Evolutionary conservation across 2,888 invertebrate species (phyloP).

Genomic region (Drosophila cognata): DNA sequence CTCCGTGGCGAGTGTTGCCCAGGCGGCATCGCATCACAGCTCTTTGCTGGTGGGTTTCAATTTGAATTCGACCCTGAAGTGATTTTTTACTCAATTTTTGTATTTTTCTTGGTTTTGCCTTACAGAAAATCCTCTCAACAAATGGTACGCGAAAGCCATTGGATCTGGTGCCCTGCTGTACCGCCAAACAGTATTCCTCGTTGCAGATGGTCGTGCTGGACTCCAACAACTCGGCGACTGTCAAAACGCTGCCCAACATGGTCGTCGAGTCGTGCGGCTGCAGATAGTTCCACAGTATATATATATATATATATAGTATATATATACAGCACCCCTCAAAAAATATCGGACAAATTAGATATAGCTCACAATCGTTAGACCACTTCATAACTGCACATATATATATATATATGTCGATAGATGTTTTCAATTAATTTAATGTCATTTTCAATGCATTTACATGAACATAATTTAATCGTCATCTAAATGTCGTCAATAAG

Average conservation of each 20-base stretch:
- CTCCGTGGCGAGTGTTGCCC: slow-evolving; percentile 89
- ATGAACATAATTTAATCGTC: slow-evolving; percentile 46
- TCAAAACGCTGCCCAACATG: slow-evolving; percentile 94
- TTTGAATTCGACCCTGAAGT: fast-evolving
- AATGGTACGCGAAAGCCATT: slow-evolving; percentile 85
- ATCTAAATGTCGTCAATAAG: slow-evolving; percentile 42
- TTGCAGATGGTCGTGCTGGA: slow-evolving; percentile 92
- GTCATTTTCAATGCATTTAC: slow-evolving; percentile 51
- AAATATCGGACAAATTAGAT: slow-evolving; percentile 67
- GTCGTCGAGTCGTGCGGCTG: slow-evolving; percentile 96
- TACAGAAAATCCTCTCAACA: slow-evolving; percentile 89
- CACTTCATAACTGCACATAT: slow-evolving; percentile 16
- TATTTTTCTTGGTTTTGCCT: slow-evolving; percentile 9
- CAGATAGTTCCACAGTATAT: slow-evolving; percentile 86
- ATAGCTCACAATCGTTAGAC: slow-evolving; percentile 32
- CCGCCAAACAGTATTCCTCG: slow-evolving; percentile 92
- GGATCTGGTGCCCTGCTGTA: slow-evolving; percentile 93
- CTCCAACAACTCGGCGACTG: slow-evolving; percentile 91
- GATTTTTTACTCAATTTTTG: slow-evolving; percentile 1
- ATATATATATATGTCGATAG: background rate
- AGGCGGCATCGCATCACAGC: slow-evolving; percentile 89
- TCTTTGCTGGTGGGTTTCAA: slow-evolving; percentile 89
- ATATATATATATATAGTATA: slow-evolving; percentile 29
- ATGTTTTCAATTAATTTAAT: slow-evolving; percentile 54
- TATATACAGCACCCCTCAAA: slow-evolving; percentile 22